These are phyloP conservation scores for Serripes groenlandicus DNA, from an alignment of 2,888 invertebrate genomes.

Conservation along the genomic window DNA sequence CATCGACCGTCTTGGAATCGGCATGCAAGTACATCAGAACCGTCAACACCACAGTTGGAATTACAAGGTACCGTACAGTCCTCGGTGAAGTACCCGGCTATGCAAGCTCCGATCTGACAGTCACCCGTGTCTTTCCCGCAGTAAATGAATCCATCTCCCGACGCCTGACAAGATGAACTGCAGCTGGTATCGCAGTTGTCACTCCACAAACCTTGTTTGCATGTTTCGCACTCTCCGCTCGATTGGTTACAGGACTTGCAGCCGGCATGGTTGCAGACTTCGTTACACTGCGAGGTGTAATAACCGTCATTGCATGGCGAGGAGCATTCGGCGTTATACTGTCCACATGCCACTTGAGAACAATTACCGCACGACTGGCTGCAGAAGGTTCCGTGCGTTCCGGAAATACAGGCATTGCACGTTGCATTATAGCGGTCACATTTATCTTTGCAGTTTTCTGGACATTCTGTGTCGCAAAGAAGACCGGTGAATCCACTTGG, in stretches of 20 bases:
- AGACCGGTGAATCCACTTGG: background rate
- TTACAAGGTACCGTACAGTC: slow-evolving; percentile 38
- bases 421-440: slow-evolving; percentile 43
- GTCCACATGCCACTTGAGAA: slow-evolving; percentile 27
- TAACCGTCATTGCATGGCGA: slow-evolving; percentile 39
- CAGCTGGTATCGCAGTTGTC: slow-evolving; percentile 37
- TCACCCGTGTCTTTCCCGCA: slow-evolving; percentile 43
- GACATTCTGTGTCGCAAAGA: background rate
- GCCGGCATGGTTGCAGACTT: slow-evolving; percentile 32
- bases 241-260: slow-evolving; percentile 40
- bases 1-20: slow-evolving; percentile 41
- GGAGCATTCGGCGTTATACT: slow-evolving; percentile 36
- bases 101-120: slow-evolving; percentile 39
- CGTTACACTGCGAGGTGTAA: slow-evolving; percentile 38
- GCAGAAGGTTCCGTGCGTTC: slow-evolving; percentile 40
- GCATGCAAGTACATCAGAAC: slow-evolving; percentile 26
- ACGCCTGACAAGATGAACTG: slow-evolving; percentile 31
- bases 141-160: background rate
- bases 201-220: slow-evolving; percentile 43
- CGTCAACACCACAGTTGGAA: slow-evolving; percentile 26
- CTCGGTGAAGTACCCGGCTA: slow-evolving; percentile 34
- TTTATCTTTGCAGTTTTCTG: slow-evolving; percentile 12
- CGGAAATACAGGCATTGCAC: slow-evolving; percentile 44
- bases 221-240: slow-evolving; percentile 41
- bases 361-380: slow-evolving; percentile 31